A percentile compares a stretch with the other conserved stretches of the same genome.
phyloP scores from a whole-genome alignment of 2,113 vertebrate genomes.

The Poeciliopsis retropinna region DNA sequence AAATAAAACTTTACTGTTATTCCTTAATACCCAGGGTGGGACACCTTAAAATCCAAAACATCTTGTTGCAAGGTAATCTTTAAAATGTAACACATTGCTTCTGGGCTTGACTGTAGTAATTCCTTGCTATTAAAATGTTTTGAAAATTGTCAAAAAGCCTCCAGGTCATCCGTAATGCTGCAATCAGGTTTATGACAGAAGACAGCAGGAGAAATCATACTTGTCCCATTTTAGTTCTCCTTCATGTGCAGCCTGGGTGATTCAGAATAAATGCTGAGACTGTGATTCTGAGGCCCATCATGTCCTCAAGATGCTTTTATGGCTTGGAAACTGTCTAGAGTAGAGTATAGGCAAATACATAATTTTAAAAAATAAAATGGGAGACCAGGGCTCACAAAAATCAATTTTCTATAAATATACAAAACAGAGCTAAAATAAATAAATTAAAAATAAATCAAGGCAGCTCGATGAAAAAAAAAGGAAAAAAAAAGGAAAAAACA shows the following conservation, averaged over 20 bases:
- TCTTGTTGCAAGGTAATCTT: conserved; percentile 1
- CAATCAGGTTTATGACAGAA: not conserved
- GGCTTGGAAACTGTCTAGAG: not conserved
- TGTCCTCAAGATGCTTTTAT: not conserved
- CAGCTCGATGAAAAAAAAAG: not conserved
- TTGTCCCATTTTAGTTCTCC: not conserved
- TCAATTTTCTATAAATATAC: not conserved
- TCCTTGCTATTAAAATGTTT: not conserved
- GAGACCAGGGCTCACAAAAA: not conserved
- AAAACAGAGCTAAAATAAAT: not conserved
- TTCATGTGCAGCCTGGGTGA: not conserved
- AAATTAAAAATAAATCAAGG: not conserved
- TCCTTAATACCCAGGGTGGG: not conserved
- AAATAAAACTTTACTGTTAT: not conserved
- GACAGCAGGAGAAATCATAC: not conserved
- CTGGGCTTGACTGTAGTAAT: not conserved
- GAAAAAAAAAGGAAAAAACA: too few relatives aligned
- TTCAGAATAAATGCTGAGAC: not conserved
- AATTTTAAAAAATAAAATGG: not conserved
- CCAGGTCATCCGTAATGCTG: not conserved
- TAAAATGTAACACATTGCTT: not conserved
- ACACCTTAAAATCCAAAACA: not conserved
- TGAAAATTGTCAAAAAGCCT: not conserved
- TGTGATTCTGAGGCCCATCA: not conserved
- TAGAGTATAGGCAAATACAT: not conserved